These are phyloP conservation scores for Laticauda laticaudata DNA, from an alignment of 2,113 vertebrate genomes.

Conservation along the genomic window DNA sequence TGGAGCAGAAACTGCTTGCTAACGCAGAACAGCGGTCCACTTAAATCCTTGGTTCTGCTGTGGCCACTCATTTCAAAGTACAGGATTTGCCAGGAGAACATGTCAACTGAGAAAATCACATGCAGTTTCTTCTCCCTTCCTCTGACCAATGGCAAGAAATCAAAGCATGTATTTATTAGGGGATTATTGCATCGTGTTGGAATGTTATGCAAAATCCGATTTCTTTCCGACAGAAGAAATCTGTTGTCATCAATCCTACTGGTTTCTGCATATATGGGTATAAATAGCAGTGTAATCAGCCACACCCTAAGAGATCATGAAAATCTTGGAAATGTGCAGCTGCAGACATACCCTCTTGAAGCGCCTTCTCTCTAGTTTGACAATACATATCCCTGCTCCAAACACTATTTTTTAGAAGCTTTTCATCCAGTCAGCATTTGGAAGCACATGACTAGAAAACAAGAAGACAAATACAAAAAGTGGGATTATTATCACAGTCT, in stretches of 20 bases:
- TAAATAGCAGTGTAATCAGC: background rate
- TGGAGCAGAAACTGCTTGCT: background rate
- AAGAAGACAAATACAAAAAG: background rate
- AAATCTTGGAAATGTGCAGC: background rate
- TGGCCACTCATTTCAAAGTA: background rate
- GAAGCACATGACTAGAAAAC: background rate
- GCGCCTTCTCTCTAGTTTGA: background rate
- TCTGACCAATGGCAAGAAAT: background rate
- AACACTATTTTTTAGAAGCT: background rate
- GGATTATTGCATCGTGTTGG: background rate
- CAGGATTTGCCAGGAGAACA: background rate
- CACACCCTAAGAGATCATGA: slow-evolving; percentile 11
- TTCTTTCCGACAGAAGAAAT: background rate
- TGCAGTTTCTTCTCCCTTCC: background rate
- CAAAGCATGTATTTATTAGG: background rate
- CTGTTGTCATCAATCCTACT: background rate
- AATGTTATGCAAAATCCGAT: background rate
- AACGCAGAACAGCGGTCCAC: background rate
- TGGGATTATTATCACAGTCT: background rate
- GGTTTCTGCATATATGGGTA: background rate
- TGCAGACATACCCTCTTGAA: too few relatives aligned
- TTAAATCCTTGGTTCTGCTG: background rate
- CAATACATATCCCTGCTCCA: background rate
- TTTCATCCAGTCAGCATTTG: background rate
- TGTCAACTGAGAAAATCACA: background rate